These are phyloP conservation scores for Trichonephila inaurata DNA, from an alignment of 1,140 invertebrate genomes.

Conservation along the genomic window DNA sequence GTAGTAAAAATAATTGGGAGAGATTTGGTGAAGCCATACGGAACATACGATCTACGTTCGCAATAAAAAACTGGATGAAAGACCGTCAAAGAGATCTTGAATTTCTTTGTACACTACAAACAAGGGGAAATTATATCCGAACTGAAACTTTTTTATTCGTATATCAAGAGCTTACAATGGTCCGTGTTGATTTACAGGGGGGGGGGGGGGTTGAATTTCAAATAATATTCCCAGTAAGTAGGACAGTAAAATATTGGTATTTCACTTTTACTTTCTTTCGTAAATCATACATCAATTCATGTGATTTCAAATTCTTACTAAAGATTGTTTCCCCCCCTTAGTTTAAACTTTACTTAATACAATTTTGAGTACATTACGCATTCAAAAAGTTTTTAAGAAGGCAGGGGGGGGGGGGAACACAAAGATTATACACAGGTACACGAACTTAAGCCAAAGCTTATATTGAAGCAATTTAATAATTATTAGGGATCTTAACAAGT, in stretches of 20 bases:
- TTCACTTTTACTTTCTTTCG: neutral
- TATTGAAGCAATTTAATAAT: too few relatives aligned
- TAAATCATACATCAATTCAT: neutral
- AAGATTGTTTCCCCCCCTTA: neutral
- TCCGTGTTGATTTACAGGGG: neutral
- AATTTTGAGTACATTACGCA: too few relatives aligned
- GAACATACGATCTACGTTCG: neutral
- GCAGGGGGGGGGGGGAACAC: too few relatives aligned
- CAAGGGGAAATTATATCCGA: constrained; percentile 12
- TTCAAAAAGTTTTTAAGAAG: too few relatives aligned
- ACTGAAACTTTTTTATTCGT: constrained; percentile 11
- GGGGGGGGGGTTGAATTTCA: neutral
- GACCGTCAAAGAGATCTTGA: neutral
- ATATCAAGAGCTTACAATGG: neutral
- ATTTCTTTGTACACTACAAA: constrained; percentile 22
- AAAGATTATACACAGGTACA: too few relatives aligned
- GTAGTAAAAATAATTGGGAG: constrained; percentile 45
- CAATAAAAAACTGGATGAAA: constrained; percentile 16
- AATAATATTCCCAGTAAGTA: neutral
- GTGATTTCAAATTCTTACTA: neutral
- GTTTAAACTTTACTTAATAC: neutral
- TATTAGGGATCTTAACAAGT: too few relatives aligned
- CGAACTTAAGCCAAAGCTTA: too few relatives aligned
- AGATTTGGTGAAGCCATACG: constrained; percentile 43
- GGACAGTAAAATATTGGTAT: neutral